phyloP scores from a whole-genome alignment of 2,888 invertebrate species.

The Eulithis testata region DNA sequence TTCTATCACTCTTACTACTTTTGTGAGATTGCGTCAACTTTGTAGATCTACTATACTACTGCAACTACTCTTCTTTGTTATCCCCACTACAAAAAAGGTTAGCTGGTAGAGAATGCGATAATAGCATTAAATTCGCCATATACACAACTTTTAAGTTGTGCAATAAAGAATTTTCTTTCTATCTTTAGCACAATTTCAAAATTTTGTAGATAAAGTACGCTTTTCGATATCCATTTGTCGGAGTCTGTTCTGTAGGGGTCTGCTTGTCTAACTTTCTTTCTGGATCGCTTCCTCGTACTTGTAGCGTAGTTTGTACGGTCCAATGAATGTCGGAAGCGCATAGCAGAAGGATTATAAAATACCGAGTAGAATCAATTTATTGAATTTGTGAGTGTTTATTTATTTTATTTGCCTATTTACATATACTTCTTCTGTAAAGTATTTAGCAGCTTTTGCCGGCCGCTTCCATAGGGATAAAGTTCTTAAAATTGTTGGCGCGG shows the following conservation, averaged over 20 bases:
- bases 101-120: too few relatives aligned
- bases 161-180: too few relatives aligned
- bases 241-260: constrained; percentile 10
- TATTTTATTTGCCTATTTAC: constrained; percentile 7
- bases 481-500: too few relatives aligned
- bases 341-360: constrained; percentile 24
- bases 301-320: constrained; percentile 17
- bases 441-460: not conserved
- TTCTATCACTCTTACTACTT: too few relatives aligned
- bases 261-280: constrained; percentile 21
- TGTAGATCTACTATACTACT: too few relatives aligned
- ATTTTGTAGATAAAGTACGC: not conserved
- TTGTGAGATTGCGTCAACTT: too few relatives aligned
- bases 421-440: constrained; percentile 6
- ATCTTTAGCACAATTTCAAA: too few relatives aligned
- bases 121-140: too few relatives aligned
- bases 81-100: too few relatives aligned
- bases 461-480: not conserved
- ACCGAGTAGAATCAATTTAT: constrained; percentile 12
- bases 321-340: constrained; percentile 24
- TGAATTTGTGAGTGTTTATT: constrained; percentile 24
- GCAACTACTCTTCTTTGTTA: too few relatives aligned
- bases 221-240: constrained; percentile 10
- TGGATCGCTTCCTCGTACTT: constrained; percentile 15
- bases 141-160: too few relatives aligned